Evolutionary conservation across 2,888 invertebrate genomes (phyloP).

Genomic region (Macrophya alboannulata): DNA sequence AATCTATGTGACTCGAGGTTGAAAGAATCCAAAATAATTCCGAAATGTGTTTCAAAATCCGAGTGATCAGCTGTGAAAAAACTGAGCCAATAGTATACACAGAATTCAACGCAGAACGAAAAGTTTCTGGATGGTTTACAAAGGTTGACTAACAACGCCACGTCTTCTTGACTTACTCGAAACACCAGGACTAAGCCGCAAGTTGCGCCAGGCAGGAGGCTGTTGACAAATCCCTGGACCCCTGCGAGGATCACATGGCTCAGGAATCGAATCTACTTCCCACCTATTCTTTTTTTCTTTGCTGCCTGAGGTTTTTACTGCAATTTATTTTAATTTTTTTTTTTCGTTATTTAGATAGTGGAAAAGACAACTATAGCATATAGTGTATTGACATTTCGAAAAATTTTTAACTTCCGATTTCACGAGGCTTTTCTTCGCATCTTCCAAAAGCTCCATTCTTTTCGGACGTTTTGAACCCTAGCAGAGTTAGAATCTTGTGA

Average conservation of each 20-base stretch:
- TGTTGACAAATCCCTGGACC: constrained; percentile 44
- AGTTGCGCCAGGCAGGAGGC: constrained; percentile 35
- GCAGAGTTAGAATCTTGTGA: neutral
- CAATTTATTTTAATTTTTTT: constrained; percentile 1
- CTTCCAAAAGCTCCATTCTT: neutral
- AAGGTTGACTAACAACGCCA: constrained; percentile 44
- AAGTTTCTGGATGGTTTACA: neutral
- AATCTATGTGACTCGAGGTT: no score
- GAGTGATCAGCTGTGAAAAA: no score
- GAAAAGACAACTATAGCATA: neutral
- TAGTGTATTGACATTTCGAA: neutral
- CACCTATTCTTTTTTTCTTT: constrained; percentile 1
- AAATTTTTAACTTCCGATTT: neutral
- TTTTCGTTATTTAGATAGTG: neutral
- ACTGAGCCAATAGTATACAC: neutral
- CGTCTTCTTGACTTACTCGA: constrained; percentile 43
- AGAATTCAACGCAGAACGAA: neutral
- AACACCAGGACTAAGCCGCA: constrained; percentile 37
- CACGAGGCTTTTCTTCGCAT: neutral
- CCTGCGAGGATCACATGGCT: constrained; percentile 43
- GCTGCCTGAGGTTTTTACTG: neutral
- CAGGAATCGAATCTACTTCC: constrained; percentile 40
- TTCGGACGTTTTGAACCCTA: neutral
- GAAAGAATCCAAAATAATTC: no score
- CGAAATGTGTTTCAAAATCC: no score